A percentile compares a stretch with the other conserved stretches of the same genome.
Evolutionary conservation across 1,140 invertebrate species (phyloP).

Genomic region (Trinorchestia longiramus): DNA sequence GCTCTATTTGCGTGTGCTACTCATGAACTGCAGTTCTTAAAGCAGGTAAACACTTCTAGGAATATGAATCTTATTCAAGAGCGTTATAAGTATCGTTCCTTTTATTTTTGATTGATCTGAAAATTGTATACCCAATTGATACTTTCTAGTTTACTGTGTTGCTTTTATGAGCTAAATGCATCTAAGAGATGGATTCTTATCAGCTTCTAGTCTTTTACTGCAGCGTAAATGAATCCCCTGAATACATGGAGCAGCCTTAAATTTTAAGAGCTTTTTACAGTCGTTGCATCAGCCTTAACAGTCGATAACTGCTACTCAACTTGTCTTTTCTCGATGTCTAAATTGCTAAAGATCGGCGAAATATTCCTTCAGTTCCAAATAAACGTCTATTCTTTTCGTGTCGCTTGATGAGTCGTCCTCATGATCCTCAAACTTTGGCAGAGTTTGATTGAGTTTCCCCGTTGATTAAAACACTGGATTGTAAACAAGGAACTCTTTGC

Average conservation of each 20-base stretch:
- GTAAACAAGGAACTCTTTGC: conserved; percentile 51
- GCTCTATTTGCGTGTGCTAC: not conserved
- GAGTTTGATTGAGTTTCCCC: conserved; percentile 50
- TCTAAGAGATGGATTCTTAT: not conserved
- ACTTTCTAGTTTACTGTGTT: not conserved
- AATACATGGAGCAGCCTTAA: not conserved
- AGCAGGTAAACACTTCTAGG: not conserved
- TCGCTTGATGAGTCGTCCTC: conserved; percentile 51
- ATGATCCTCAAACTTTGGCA: conserved; percentile 30
- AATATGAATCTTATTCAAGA: not conserved
- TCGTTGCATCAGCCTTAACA: not conserved
- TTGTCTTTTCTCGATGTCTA: not conserved
- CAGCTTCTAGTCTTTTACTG: not conserved
- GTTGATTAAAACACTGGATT: conserved; percentile 50
- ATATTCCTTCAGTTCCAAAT: conserved; percentile 39
- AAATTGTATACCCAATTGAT: not conserved
- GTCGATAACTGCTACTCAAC: not conserved
- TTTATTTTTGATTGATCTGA: not conserved
- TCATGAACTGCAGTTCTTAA: not conserved
- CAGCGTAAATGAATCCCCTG: not conserved
- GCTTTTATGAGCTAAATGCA: not conserved
- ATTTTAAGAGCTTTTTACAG: not conserved
- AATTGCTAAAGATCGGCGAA: not conserved
- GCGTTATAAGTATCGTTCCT: not conserved
- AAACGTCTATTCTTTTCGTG: conserved; percentile 44